A percentile compares a stretch with the other conserved stretches of the same genome.
phyloP scores from a whole-genome alignment of 2,888 invertebrate genomes.

The Eustalomyia histrio region DNA sequence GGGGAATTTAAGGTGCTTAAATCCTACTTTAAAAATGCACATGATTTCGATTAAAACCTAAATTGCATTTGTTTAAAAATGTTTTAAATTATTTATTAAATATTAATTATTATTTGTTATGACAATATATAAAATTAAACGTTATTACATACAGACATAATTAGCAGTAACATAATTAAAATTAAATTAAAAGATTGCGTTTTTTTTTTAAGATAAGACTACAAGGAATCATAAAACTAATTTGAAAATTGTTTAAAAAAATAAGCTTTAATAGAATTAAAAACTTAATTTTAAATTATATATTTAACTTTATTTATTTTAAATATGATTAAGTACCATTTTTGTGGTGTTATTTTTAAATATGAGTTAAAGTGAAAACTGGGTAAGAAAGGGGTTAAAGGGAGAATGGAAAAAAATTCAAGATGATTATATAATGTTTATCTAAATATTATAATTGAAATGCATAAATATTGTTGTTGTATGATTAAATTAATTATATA shows the following conservation, averaged over 20 bases:
- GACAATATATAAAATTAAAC: constrained; percentile 53
- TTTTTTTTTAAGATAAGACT: constrained; percentile 44
- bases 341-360: constrained; percentile 9
- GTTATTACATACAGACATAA: constrained; percentile 42
- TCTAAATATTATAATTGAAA: constrained; percentile 52
- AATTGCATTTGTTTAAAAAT: constrained; percentile 7
- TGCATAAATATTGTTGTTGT: constrained; percentile 55
- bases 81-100: constrained; percentile 52
- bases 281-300: constrained; percentile 19
- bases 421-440: neutral
- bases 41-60: too few relatives aligned
- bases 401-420: constrained; percentile 25
- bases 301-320: constrained; percentile 21
- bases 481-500: constrained; percentile 39
- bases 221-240: constrained; percentile 37
- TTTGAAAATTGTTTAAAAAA: constrained; percentile 27
- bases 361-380: constrained; percentile 30
- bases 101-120: constrained; percentile 53
- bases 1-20: too few relatives aligned
- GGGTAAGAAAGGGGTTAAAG: neutral
- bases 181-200: constrained; percentile 46
- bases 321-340: constrained; percentile 48
- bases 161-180: constrained; percentile 56
- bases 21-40: too few relatives aligned
- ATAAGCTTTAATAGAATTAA: constrained; percentile 15